Evolutionary conservation across 1,140 invertebrate genomes (phyloP).

Genomic region (Drosophila carrolli): DNA sequence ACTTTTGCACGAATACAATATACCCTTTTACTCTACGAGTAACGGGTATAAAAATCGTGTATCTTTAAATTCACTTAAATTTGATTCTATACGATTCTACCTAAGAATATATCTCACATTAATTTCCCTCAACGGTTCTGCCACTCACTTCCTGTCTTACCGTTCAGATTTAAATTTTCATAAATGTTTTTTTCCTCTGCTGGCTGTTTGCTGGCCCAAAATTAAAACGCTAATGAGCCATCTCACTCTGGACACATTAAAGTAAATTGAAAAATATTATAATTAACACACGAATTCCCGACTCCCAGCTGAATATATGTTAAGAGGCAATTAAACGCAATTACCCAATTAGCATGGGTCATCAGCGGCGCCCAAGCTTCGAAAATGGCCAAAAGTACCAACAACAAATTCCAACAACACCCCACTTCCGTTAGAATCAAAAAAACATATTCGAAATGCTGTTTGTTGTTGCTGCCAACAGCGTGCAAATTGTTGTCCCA

Average conservation of each 20-base stretch:
- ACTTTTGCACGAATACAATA: too few relatives aligned
- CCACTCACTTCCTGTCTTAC: constrained; percentile 28
- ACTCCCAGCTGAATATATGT: constrained; percentile 59
- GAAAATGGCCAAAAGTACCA: constrained; percentile 52
- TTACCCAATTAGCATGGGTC: constrained; percentile 80
- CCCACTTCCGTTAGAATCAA: constrained; percentile 76
- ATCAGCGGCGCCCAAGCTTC: constrained; percentile 46
- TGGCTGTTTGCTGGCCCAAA: constrained; percentile 14
- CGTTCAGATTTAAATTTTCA: constrained; percentile 7
- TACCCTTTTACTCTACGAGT: too few relatives aligned
- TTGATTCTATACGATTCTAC: neutral
- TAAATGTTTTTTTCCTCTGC: constrained; percentile 1
- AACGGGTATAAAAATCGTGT: too few relatives aligned
- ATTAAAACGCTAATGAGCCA: constrained; percentile 46
- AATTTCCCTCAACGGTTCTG: neutral
- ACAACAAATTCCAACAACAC: constrained; percentile 14
- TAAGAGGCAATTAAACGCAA: constrained; percentile 78
- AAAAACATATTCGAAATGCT: constrained; percentile 59
- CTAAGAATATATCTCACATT: constrained; percentile 4
- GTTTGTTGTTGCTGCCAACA: constrained; percentile 48
- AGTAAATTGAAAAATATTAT: constrained; percentile 56
- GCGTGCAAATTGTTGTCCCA: constrained; percentile 79
- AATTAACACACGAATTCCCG: constrained; percentile 54
- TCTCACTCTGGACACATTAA: constrained; percentile 43
- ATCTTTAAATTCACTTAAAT: neutral